These are phyloP conservation scores for Rosalia funebris DNA, from an alignment of 2,888 invertebrate species.

Conservation along the genomic window DNA sequence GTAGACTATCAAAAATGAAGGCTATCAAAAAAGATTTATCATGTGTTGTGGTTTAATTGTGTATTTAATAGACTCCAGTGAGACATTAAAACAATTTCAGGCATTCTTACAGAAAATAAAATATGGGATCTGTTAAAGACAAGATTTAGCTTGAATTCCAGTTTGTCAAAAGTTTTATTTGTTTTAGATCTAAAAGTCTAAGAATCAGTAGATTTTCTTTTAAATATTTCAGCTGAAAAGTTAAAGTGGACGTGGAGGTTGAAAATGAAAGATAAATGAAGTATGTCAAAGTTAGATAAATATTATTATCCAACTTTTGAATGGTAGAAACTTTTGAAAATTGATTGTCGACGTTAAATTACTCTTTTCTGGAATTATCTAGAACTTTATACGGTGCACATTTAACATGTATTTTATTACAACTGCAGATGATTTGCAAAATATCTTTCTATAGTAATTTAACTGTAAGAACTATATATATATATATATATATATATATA, in stretches of 20 bases:
- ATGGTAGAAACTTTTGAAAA: constrained; percentile 12
- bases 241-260: constrained; percentile 22
- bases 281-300: constrained; percentile 34
- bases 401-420: background rate
- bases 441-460: too few relatives aligned
- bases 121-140: background rate
- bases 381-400: background rate
- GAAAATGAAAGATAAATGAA: constrained; percentile 40
- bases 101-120: too few relatives aligned
- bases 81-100: too few relatives aligned
- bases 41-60: too few relatives aligned
- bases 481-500: too few relatives aligned
- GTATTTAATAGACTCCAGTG: too few relatives aligned
- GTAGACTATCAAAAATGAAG: too few relatives aligned
- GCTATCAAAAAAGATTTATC: too few relatives aligned
- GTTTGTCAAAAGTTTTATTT: background rate
- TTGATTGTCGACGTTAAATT: constrained; percentile 21
- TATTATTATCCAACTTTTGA: constrained; percentile 31
- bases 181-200: background rate
- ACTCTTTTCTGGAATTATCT: background rate
- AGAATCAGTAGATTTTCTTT: background rate
- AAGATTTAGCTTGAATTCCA: background rate
- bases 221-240: constrained; percentile 16
- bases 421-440: too few relatives aligned
- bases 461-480: too few relatives aligned